These are phyloP conservation scores for Rhipidura dahli DNA, from an alignment of 2,113 vertebrate genomes.

Conservation along the genomic window DNA sequence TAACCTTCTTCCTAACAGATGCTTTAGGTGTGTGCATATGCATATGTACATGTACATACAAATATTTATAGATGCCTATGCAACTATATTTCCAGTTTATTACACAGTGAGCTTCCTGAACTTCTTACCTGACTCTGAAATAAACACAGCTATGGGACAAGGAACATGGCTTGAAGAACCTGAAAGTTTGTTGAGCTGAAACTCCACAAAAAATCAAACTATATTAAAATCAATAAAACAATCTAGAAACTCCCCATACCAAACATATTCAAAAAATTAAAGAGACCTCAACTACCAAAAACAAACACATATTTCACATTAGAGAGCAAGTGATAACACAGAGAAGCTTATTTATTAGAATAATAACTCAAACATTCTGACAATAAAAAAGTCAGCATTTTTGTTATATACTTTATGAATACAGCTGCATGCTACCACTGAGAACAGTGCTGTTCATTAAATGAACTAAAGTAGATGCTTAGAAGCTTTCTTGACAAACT, in stretches of 20 bases:
- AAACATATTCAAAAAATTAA: neutral
- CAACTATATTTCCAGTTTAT: neutral
- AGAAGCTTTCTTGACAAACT: neutral
- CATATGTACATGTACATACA: fast-evolving
- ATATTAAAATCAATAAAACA: neutral
- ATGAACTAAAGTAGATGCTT: neutral
- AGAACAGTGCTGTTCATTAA: neutral
- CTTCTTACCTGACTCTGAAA: neutral
- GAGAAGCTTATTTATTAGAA: neutral
- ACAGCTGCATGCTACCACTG: neutral
- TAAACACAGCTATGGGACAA: neutral
- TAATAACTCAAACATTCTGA: neutral
- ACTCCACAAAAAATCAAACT: neutral
- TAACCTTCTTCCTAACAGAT: neutral
- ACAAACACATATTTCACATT: neutral
- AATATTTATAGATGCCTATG: neutral
- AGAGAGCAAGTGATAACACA: neutral
- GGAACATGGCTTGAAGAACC: neutral
- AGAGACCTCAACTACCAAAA: neutral
- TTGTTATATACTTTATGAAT: neutral
- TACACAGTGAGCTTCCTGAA: neutral
- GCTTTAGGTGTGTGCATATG: neutral
- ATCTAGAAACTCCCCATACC: neutral
- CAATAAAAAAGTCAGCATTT: neutral
- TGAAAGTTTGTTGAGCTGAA: neutral